Evolutionary conservation across 2,797 vertebrate genomes (phyloP).

Genomic region (Rhinoraja longicauda): DNA sequence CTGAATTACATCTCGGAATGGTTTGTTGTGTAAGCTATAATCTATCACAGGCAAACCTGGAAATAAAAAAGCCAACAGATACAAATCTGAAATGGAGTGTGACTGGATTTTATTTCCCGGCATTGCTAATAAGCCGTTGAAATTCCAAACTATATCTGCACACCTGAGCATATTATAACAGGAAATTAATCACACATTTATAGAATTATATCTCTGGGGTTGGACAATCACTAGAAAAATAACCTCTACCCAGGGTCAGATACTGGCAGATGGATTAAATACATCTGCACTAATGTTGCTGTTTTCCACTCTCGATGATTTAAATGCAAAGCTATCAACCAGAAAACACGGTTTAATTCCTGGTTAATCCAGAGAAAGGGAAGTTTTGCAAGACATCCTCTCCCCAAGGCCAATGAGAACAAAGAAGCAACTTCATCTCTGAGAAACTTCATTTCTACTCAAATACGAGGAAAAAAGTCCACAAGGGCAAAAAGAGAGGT

Average conservation of each 20-base stretch:
- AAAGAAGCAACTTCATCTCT: not conserved
- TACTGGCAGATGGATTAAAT: not conserved
- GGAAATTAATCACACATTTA: not conserved
- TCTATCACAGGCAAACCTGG: constrained; percentile 1
- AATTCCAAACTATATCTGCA: not conserved
- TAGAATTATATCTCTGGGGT: not conserved
- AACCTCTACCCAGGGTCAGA: not conserved
- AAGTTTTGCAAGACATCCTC: not conserved
- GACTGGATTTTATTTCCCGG: not conserved
- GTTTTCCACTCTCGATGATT: not conserved
- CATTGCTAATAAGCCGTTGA: constrained; percentile 17
- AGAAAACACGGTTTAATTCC: not conserved
- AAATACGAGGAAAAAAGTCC: not conserved
- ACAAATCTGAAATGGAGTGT: constrained; percentile 28
- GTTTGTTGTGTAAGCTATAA: not conserved
- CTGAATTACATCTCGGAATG: not conserved
- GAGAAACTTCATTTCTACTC: not conserved
- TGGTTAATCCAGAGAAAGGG: not conserved
- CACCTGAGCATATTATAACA: not conserved
- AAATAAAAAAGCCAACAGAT: not conserved
- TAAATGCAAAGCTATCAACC: not conserved
- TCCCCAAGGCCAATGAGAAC: not conserved
- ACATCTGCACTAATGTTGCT: not conserved
- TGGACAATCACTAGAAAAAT: not conserved
- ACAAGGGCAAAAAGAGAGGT: not conserved